These are phyloP conservation scores for Sminthopsis crassicaudata DNA, from an alignment of 2,113 vertebrate genomes.

Conservation along the genomic window DNA sequence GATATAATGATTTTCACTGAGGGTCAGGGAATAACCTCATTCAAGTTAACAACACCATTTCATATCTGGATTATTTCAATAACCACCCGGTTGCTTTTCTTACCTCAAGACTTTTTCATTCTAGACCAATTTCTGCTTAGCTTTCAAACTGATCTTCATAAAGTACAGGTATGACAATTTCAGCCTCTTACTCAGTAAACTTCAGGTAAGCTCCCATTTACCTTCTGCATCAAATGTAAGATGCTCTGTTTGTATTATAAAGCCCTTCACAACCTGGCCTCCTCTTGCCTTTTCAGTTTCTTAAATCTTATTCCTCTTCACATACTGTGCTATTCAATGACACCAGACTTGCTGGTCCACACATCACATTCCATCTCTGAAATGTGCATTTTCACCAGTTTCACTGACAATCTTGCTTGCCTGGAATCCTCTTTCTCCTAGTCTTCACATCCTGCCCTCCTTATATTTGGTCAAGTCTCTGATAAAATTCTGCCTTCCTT, in stretches of 20 bases:
- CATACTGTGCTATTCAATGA: neutral
- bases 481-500: neutral
- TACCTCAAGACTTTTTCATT: neutral
- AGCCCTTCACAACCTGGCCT: neutral
- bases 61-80: neutral
- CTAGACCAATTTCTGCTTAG: neutral
- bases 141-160: neutral
- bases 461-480: neutral
- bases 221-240: neutral
- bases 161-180: neutral
- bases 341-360: neutral
- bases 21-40: neutral
- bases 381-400: neutral
- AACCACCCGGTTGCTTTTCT: neutral
- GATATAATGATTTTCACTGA: neutral
- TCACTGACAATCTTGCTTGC: neutral
- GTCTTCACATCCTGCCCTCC: neutral
- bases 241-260: neutral
- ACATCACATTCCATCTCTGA: neutral
- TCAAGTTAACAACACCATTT: neutral
- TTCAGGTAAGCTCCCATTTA: neutral
- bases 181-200: neutral
- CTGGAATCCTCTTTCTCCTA: neutral
- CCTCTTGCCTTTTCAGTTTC: neutral
- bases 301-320: neutral